Evolutionary conservation across 1,140 invertebrate genomes (phyloP).

Genomic region (Hypothenemus hampei): DNA sequence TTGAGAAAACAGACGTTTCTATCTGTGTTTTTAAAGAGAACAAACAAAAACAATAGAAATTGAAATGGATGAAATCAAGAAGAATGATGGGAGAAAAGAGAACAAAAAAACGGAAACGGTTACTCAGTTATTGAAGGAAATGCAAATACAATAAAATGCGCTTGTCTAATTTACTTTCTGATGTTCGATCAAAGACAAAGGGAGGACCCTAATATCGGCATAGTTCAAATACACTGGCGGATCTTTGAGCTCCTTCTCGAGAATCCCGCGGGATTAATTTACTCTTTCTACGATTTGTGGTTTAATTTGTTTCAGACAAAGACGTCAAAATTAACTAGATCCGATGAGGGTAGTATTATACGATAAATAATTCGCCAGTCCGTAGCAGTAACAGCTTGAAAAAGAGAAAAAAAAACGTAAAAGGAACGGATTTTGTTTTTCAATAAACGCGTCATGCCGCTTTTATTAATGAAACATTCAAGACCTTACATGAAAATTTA

Average conservation of each 20-base stretch:
- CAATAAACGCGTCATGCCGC: no score
- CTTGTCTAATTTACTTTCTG: constrained; percentile 22
- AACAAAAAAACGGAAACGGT: neutral
- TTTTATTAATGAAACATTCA: no score
- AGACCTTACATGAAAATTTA: no score
- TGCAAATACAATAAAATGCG: constrained; percentile 24
- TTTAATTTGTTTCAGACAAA: constrained; percentile 10
- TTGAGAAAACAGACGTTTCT: neutral
- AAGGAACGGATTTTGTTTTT: no score
- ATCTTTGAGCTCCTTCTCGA: constrained; percentile 9
- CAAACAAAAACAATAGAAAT: neutral
- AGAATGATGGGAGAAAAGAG: neutral
- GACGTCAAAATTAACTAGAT: constrained; percentile 1
- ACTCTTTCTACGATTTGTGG: constrained; percentile 15
- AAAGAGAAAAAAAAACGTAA: no score
- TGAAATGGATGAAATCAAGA: neutral
- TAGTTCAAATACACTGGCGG: constrained; percentile 14
- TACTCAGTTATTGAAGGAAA: constrained; percentile 7
- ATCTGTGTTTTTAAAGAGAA: neutral
- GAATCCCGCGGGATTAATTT: constrained; percentile 7
- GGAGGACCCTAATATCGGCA: constrained; percentile 24
- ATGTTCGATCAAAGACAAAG: constrained; percentile 25
- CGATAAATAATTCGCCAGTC: no score
- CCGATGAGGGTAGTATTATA: no score
- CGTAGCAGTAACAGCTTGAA: no score